Percentiles rank a stretch among this genome's conserved stretches.
Conservation (phyloP, 2,888 invertebrate species). For the Diplolepis rosae region DNA sequence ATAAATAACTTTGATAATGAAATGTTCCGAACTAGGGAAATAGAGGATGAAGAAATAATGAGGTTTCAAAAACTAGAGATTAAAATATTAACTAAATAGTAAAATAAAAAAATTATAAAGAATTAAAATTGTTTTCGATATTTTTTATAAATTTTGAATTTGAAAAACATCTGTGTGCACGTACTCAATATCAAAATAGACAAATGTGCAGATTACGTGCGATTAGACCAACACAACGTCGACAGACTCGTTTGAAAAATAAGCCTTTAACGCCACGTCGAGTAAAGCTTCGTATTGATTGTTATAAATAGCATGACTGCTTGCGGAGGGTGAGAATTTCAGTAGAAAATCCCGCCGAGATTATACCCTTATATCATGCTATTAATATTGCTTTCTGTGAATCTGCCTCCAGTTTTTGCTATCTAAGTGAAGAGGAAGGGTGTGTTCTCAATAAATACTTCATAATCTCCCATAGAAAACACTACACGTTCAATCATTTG, state of each 20-base stretch:
- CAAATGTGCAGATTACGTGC: constrained; percentile 13
- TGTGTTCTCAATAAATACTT: background rate
- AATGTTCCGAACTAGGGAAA: too few species aligned
- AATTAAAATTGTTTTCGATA: too few species aligned
- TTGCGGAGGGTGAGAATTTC: constrained; percentile 23
- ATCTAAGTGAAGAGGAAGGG: background rate
- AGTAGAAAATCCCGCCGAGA: constrained; percentile 13
- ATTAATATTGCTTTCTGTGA: constrained; percentile 24
- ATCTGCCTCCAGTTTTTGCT: constrained; percentile 5
- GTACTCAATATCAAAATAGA: background rate
- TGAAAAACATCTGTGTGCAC: too few species aligned
- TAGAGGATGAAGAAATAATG: too few species aligned
- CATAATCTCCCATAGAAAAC: background rate
- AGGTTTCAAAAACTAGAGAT: too few species aligned
- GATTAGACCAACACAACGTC: constrained; percentile 17
- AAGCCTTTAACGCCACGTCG: constrained; percentile 17
- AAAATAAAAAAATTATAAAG: too few species aligned
- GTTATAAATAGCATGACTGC: constrained; percentile 22
- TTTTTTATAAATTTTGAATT: too few species aligned
- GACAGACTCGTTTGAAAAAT: constrained; percentile 25
- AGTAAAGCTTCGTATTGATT: constrained; percentile 23
- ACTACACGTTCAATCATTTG: too few species aligned
- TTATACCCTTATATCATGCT: constrained; percentile 30
- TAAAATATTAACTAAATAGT: too few species aligned
- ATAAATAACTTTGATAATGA: too few species aligned